Conservation (phyloP, 2,888 invertebrate genomes). For the Chrysina gloriosa region DNA sequence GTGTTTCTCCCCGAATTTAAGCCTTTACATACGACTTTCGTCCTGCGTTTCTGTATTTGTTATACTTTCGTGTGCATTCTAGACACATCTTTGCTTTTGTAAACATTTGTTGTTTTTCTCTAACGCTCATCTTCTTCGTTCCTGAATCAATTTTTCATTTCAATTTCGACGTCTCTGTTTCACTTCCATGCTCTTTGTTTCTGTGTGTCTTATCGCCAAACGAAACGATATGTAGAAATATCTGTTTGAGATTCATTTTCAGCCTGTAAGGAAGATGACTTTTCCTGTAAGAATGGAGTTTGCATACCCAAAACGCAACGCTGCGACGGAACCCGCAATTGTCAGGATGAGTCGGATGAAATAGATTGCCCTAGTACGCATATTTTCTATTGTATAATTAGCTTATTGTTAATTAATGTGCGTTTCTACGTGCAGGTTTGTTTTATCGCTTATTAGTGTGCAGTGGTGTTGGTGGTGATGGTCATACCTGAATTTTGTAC, state of each 20-base stretch:
- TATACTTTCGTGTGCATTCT: background rate
- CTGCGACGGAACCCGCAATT: constrained; percentile 70
- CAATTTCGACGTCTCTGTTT: constrained; percentile 2
- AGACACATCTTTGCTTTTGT: constrained; percentile 16
- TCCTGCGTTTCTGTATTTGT: constrained; percentile 16
- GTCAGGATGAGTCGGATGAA: constrained; percentile 70
- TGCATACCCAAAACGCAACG: constrained; percentile 60
- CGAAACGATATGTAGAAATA: constrained; percentile 28
- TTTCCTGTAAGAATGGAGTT: constrained; percentile 63
- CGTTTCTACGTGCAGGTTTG: constrained; percentile 22
- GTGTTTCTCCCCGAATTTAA: constrained; percentile 4
- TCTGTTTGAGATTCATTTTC: constrained; percentile 45
- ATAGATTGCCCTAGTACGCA: constrained; percentile 57
- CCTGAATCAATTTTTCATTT: constrained; percentile 10
- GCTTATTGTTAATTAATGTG: constrained; percentile 7
- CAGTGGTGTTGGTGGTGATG: constrained; percentile 43
- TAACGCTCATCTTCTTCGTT: too few relatives aligned
- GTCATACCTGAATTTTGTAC: background rate
- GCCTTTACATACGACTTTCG: background rate
- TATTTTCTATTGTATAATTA: constrained; percentile 42
- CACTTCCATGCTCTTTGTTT: constrained; percentile 28
- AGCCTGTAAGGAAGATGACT: constrained; percentile 60
- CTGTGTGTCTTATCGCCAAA: constrained; percentile 32
- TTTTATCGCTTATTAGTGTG: constrained; percentile 29
- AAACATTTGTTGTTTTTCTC: constrained; percentile 46